Percentiles rank a stretch among this genome's conserved stretches.
Conservation (phyloP, 2,797 vertebrate genomes). For the Peromyscus aztecus region DNA sequence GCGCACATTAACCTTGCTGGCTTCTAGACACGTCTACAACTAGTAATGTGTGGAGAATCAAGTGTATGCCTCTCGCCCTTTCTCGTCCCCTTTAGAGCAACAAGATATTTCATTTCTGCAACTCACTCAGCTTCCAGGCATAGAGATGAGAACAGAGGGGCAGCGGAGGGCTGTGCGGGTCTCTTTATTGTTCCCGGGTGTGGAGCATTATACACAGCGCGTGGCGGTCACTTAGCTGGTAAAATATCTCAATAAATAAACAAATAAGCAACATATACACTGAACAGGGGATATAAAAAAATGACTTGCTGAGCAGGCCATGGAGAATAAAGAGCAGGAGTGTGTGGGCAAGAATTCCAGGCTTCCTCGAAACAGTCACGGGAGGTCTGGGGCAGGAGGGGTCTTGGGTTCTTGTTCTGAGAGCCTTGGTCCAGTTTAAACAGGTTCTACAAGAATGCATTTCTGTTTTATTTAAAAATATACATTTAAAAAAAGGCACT, state of each 20-base stretch:
- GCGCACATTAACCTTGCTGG: rapidly evolving
- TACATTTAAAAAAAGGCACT: conserved; percentile 74
- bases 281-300: conserved; percentile 87
- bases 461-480: conserved; percentile 81
- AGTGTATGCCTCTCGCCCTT: rapidly evolving
- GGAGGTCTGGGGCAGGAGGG: conserved; percentile 41
- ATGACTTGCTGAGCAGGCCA: conserved; percentile 65
- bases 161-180: conserved; percentile 57
- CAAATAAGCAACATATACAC: conserved; percentile 92
- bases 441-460: conserved; percentile 82
- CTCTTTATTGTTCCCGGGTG: conserved; percentile 86
- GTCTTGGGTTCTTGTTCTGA: conserved; percentile 60
- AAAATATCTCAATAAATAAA: conserved; percentile 97
- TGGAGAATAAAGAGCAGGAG: conserved; percentile 58
- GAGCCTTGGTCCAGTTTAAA: conserved; percentile 87
- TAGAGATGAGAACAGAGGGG: conserved; percentile 67
- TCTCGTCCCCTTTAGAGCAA: background rate
- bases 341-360: conserved; percentile 76
- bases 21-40: background rate
- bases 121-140: rapidly evolving
- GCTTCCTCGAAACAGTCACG: conserved; percentile 77
- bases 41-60: rapidly evolving
- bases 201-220: conserved; percentile 85
- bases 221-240: conserved; percentile 85
- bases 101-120: rapidly evolving